phyloP scores from a whole-genome alignment of 1,140 invertebrate genomes.

The Drosophila micromelanica region DNA sequence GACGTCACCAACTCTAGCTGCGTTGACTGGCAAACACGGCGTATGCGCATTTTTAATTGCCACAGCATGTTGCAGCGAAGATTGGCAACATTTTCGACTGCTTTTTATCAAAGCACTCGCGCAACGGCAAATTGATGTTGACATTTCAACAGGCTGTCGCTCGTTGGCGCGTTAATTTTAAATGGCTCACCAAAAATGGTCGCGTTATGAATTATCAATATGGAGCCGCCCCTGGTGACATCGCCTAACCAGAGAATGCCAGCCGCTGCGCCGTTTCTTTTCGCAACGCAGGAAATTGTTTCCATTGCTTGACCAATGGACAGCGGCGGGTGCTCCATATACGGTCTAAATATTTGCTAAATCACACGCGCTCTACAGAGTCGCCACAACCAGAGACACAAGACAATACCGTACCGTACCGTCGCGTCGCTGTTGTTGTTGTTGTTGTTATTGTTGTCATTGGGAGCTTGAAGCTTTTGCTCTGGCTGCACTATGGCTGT shows the following conservation, averaged over 20 bases:
- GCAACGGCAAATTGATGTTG: conserved; percentile 75
- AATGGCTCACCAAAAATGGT: conserved; percentile 73
- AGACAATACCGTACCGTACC: conserved; percentile 68
- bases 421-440: conserved; percentile 28
- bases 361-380: conserved; percentile 69
- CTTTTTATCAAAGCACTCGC: conserved; percentile 59
- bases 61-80: conserved; percentile 74
- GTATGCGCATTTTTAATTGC: conserved; percentile 83
- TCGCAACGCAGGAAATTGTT: conserved; percentile 78
- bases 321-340: conserved; percentile 69
- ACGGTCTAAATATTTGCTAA: conserved; percentile 81
- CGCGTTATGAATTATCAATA: conserved; percentile 82
- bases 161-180: conserved; percentile 74
- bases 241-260: conserved; percentile 58
- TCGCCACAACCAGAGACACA: conserved; percentile 36
- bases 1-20: conserved; percentile 27
- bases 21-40: conserved; percentile 59
- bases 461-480: conserved; percentile 36
- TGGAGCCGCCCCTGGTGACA: conserved; percentile 71
- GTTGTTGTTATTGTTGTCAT: conserved; percentile 18
- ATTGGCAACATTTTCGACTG: conserved; percentile 65
- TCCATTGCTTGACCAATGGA: conserved; percentile 43
- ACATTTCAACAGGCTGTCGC: conserved; percentile 71
- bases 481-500: conserved; percentile 39
- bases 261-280: conserved; percentile 49